phyloP scores from a whole-genome alignment of 2,113 vertebrate genomes.

The Felis chaus region DNA sequence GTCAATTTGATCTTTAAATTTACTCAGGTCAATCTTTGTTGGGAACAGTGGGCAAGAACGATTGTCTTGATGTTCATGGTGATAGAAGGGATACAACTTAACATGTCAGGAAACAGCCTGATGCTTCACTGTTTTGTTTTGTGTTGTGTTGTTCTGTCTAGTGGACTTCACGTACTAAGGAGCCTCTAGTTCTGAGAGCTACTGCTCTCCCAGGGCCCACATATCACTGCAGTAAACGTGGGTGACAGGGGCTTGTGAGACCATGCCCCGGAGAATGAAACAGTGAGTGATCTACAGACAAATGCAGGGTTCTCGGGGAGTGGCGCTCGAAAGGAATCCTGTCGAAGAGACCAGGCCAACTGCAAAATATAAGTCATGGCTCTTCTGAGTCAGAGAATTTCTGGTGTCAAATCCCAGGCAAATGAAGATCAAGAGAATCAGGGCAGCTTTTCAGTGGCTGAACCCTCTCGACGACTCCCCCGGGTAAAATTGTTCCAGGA shows the following conservation, averaged over 20 bases:
- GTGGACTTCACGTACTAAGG: not conserved
- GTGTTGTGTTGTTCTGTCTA: not conserved
- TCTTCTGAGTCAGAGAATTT: not conserved
- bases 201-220: not conserved
- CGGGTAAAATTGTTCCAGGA: slow-evolving; percentile 22
- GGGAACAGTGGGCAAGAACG: not conserved
- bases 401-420: not conserved
- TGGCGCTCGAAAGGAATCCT: not conserved
- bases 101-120: not conserved
- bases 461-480: not conserved
- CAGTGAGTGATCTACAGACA: not conserved
- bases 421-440: slow-evolving; percentile 36
- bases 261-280: not conserved
- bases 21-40: not conserved
- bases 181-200: not conserved
- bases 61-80: not conserved
- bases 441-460: not conserved
- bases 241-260: not conserved
- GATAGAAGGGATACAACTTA: not conserved
- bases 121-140: not conserved
- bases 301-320: not conserved
- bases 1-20: not conserved
- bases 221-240: not conserved
- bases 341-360: not conserved
- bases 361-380: not conserved